Evolutionary conservation across 2,797 vertebrate species (phyloP).

Genomic region (Liparis tanakae): DNA sequence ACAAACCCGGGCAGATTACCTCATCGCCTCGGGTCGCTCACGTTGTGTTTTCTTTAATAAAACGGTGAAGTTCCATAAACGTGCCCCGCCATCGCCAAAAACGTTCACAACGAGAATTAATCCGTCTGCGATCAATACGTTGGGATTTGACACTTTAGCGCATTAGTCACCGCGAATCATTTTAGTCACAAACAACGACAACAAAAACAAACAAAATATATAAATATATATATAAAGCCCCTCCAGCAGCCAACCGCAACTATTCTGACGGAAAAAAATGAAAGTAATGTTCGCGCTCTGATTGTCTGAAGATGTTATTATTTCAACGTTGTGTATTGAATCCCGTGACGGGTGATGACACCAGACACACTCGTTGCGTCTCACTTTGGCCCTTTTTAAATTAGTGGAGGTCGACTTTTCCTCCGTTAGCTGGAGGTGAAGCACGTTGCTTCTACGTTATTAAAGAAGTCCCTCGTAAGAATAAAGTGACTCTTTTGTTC

Average conservation of each 20-base stretch:
- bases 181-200: conserved; percentile 46
- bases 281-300: not conserved
- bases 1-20: conserved; percentile 62
- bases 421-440: not conserved
- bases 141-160: conserved; percentile 60
- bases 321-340: not conserved
- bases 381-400: not conserved
- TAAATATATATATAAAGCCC: not conserved
- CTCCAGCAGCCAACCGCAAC: conserved; percentile 22
- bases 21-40: conserved; percentile 72
- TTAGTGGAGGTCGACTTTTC: not conserved
- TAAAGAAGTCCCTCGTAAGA: no score
- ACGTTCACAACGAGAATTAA: conserved; percentile 77
- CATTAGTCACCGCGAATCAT: conserved; percentile 59
- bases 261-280: conserved; percentile 19
- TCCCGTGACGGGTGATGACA: not conserved
- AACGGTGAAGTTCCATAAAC: conserved; percentile 73
- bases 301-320: not conserved
- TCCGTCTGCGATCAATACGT: conserved; percentile 67
- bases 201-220: conserved; percentile 5
- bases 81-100: conserved; percentile 48
- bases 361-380: not conserved
- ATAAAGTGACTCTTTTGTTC: no score
- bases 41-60: conserved; percentile 73
- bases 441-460: not conserved